Evolutionary conservation across 2,797 vertebrate species (phyloP).

Genomic region (Periparus ater): DNA sequence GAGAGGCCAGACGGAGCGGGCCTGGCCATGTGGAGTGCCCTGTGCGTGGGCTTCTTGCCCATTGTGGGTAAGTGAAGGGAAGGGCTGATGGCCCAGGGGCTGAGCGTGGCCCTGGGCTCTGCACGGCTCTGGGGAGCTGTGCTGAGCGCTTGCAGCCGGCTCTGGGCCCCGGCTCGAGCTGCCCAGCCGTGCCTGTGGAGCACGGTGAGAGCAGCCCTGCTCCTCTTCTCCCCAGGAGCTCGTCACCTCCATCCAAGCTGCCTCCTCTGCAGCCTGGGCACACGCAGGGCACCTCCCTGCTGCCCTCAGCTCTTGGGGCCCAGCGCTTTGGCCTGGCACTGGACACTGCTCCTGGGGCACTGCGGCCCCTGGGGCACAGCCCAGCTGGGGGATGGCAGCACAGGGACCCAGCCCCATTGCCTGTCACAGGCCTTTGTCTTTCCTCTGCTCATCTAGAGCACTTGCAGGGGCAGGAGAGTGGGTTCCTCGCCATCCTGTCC

Average conservation of each 20-base stretch:
- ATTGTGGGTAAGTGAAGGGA: neutral
- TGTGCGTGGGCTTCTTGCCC: neutral
- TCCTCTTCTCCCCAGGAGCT: neutral
- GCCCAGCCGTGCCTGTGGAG: neutral
- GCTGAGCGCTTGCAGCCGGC: neutral
- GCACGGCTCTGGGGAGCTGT: neutral
- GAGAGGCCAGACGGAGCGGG: neutral
- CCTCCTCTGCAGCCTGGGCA: neutral
- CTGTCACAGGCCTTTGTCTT: neutral
- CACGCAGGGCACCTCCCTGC: neutral
- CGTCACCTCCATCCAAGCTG: neutral
- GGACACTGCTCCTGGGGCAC: neutral
- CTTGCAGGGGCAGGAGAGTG: neutral
- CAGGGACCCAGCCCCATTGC: neutral
- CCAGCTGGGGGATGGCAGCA: neutral
- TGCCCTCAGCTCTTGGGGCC: neutral
- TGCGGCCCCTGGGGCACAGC: neutral
- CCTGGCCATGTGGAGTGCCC: neutral
- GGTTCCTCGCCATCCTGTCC: neutral
- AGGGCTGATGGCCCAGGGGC: neutral
- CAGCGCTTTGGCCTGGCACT: neutral
- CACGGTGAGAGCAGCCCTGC: neutral
- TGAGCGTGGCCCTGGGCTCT: neutral
- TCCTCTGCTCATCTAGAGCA: no score
- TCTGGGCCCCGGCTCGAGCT: neutral